Evolutionary conservation across 2,888 invertebrate genomes (phyloP).

Genomic region (Sclerodermus sp.): DNA sequence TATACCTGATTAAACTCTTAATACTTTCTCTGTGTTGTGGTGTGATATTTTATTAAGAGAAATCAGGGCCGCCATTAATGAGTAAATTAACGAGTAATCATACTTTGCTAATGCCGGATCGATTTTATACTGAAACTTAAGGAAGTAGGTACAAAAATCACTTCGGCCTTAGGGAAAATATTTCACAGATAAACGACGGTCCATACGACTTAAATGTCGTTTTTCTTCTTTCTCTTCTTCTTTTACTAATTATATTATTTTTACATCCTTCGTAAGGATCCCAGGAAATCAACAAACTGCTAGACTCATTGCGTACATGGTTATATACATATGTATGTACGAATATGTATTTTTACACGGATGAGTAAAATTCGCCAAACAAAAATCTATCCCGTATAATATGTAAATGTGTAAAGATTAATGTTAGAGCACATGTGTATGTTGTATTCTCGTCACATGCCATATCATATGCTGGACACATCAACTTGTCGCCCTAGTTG

Average conservation of each 20-base stretch:
- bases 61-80: too few species aligned
- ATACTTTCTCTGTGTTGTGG: too few species aligned
- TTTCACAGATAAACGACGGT: constrained; percentile 26
- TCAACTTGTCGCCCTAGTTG: constrained; percentile 1
- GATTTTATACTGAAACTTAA: too few species aligned
- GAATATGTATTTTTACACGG: constrained; percentile 17
- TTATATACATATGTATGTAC: constrained; percentile 13
- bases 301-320: constrained; percentile 24
- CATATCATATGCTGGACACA: constrained; percentile 14
- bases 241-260: constrained; percentile 35
- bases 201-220: constrained; percentile 36
- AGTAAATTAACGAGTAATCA: too few species aligned
- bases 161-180: constrained; percentile 24
- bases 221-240: constrained; percentile 11
- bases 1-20: too few species aligned
- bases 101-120: too few species aligned
- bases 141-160: constrained; percentile 37
- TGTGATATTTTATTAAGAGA: too few species aligned
- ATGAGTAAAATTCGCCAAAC: constrained; percentile 20
- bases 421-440: constrained; percentile 29
- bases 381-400: constrained; percentile 14
- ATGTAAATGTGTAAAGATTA: constrained; percentile 30
- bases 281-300: constrained; percentile 31
- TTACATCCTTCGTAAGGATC: constrained; percentile 52
- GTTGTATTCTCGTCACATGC: too few species aligned